Evolutionary conservation across 2,888 invertebrate genomes (phyloP).

Genomic region (Linnaemya tessellans): DNA sequence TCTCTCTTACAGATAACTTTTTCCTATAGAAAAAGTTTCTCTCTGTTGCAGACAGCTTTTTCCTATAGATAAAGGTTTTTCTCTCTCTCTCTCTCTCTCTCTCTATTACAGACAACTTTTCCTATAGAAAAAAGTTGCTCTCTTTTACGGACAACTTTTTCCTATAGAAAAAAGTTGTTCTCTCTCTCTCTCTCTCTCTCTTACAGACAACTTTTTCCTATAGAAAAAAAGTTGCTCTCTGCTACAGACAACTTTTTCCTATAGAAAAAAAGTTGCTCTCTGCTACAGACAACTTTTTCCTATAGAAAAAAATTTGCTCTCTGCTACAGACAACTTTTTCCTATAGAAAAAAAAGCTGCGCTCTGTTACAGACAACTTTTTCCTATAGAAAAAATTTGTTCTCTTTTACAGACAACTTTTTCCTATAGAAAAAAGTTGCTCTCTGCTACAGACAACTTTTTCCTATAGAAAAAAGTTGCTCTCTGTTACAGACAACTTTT

Average conservation of each 20-base stretch:
- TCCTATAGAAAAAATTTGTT: neutral
- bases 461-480: constrained; percentile 13
- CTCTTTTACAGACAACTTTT: neutral
- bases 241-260: neutral
- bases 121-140: neutral
- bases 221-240: neutral
- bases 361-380: neutral
- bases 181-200: neutral
- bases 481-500: neutral
- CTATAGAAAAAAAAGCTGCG: neutral
- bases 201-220: neutral
- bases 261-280: neutral
- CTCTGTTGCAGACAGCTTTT: too few relatives aligned
- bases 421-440: neutral
- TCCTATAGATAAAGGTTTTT: neutral
- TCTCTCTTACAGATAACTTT: too few relatives aligned
- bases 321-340: neutral
- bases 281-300: neutral
- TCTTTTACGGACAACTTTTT: neutral
- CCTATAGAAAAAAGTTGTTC: neutral
- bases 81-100: too few relatives aligned
- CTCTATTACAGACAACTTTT: neutral
- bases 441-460: neutral
- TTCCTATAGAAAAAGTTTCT: too few relatives aligned
- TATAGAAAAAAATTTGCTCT: neutral